These are phyloP conservation scores for Atta texana DNA, from an alignment of 1,140 invertebrate genomes.

Conservation along the genomic window DNA sequence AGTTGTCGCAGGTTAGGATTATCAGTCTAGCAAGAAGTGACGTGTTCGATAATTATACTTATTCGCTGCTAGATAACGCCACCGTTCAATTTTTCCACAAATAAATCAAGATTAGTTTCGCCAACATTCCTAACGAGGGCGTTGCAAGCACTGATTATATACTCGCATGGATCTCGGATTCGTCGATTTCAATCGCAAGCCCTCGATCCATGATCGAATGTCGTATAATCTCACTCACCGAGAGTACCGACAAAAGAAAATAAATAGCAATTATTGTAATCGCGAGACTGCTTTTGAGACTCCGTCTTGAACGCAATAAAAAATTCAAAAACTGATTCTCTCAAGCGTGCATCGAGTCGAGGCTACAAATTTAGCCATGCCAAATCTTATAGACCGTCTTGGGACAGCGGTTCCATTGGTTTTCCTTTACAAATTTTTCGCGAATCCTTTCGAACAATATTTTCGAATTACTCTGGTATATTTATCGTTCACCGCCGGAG, in stretches of 20 bases:
- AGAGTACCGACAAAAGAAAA: not conserved
- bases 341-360: not conserved
- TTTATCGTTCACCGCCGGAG: constrained; percentile 36
- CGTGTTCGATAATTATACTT: not conserved
- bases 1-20: too few species aligned
- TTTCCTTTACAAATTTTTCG: constrained; percentile 24
- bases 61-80: not conserved
- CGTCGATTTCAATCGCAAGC: not conserved
- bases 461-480: constrained; percentile 28
- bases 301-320: not conserved
- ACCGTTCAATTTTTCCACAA: not conserved
- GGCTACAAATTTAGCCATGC: not conserved
- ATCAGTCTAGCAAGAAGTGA: too few species aligned
- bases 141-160: not conserved
- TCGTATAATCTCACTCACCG: not conserved
- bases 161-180: not conserved
- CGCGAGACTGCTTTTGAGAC: not conserved
- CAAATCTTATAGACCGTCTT: not conserved
- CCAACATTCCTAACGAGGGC: not conserved
- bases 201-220: not conserved
- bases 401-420: not conserved
- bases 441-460: constrained; percentile 39
- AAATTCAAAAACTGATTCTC: not conserved
- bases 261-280: not conserved
- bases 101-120: not conserved